Evolutionary conservation across 2,888 invertebrate genomes (phyloP).

Genomic region (Serrognathus titanus): DNA sequence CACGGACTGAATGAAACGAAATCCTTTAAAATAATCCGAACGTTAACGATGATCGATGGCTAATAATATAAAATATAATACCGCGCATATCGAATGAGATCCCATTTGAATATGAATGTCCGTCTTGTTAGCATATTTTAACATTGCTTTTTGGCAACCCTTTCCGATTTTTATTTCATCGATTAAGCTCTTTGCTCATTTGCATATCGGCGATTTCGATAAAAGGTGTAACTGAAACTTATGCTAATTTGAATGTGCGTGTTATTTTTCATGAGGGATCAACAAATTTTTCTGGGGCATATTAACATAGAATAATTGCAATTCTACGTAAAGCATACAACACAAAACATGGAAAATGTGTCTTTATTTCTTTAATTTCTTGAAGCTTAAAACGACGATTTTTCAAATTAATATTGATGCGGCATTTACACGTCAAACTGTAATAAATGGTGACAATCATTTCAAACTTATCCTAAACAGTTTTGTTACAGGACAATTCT

Average conservation of each 20-base stretch:
- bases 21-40: neutral
- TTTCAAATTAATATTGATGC: no score
- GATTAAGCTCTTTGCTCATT: constrained; percentile 10
- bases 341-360: no score
- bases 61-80: neutral
- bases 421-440: no score
- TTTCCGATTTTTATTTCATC: constrained; percentile 19
- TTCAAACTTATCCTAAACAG: no score
- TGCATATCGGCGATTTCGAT: constrained; percentile 19
- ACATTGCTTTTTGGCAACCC: constrained; percentile 26
- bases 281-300: no score
- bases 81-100: no score
- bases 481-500: no score
- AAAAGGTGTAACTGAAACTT: constrained; percentile 10
- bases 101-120: constrained; percentile 24
- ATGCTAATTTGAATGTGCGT: neutral
- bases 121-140: constrained; percentile 26
- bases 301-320: no score
- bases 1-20: neutral
- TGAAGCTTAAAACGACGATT: no score
- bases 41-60: constrained; percentile 23
- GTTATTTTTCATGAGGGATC: neutral
- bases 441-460: no score
- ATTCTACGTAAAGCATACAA: no score
- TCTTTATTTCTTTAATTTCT: no score